Conservation (phyloP, 2,797 vertebrate species). For the Gymnopithys bicolor region DNA sequence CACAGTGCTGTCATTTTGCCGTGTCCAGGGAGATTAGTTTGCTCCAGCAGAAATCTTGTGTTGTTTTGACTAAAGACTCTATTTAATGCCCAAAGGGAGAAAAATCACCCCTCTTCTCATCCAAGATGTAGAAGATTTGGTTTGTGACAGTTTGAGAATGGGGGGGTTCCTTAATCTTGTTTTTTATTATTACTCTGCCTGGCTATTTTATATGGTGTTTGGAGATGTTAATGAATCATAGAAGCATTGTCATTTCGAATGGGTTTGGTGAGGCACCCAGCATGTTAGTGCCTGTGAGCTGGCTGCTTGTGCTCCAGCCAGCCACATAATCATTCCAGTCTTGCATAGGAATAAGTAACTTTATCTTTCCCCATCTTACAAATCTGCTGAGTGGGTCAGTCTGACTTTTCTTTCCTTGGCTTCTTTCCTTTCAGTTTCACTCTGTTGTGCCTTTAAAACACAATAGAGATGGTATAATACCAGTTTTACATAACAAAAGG, state of each 20-base stretch:
- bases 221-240: not conserved
- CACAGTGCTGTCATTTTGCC: not conserved
- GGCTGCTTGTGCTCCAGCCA: not conserved
- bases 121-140: not conserved
- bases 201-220: not conserved
- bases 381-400: not conserved
- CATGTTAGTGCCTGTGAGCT: not conserved
- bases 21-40: not conserved
- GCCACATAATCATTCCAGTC: not conserved
- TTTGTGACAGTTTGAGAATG: not conserved
- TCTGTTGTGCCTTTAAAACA: not conserved
- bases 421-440: not conserved
- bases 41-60: not conserved
- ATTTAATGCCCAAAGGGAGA: not conserved
- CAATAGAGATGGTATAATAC: not conserved
- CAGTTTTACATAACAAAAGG: not conserved
- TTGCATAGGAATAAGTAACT: not conserved
- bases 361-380: not conserved
- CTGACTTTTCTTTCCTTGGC: conserved; percentile 4
- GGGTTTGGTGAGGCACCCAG: not conserved
- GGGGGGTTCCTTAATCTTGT: not conserved
- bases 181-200: not conserved
- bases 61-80: not conserved
- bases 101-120: not conserved
- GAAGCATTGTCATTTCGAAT: not conserved